These are phyloP conservation scores for Aquatica leii DNA, from an alignment of 2,888 invertebrate genomes.

Conservation along the genomic window DNA sequence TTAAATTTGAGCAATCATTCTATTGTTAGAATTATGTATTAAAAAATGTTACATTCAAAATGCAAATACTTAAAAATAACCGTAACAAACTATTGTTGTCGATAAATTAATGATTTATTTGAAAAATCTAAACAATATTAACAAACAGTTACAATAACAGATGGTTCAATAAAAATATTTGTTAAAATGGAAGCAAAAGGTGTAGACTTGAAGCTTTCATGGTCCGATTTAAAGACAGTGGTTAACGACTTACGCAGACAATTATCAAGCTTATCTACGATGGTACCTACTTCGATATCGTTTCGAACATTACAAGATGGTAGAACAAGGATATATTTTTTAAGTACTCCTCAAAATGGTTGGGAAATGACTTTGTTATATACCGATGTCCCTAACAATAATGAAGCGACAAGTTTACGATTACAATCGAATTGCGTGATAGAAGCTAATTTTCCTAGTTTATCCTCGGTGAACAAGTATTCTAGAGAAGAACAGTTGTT, in stretches of 20 bases:
- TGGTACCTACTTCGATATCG: constrained; percentile 83
- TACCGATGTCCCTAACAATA: constrained; percentile 78
- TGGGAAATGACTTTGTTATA: constrained; percentile 91
- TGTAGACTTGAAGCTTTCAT: constrained; percentile 62
- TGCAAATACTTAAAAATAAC: not conserved
- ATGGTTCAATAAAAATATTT: constrained; percentile 19
- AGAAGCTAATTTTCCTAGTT: constrained; percentile 76
- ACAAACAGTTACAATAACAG: constrained; percentile 19
- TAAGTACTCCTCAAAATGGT: constrained; percentile 86
- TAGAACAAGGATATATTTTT: constrained; percentile 86
- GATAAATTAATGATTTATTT: constrained; percentile 3
- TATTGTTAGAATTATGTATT: constrained; percentile 11
- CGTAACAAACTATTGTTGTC: too few species aligned
- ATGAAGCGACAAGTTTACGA: constrained; percentile 63
- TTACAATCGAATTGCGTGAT: constrained; percentile 84
- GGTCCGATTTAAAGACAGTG: constrained; percentile 82
- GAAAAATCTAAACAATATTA: not conserved
- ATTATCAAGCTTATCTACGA: constrained; percentile 78
- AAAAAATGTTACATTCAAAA: not conserved
- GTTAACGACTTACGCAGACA: constrained; percentile 84
- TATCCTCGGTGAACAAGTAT: constrained; percentile 66
- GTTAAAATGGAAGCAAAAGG: constrained; percentile 30
- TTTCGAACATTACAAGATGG: constrained; percentile 82
- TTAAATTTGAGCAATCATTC: constrained; percentile 15
- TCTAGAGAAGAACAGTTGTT: constrained; percentile 90